Base-by-base conservation (phyloP, 2,113 vertebrate species). In the Cinclus mexicanus region DNA sequence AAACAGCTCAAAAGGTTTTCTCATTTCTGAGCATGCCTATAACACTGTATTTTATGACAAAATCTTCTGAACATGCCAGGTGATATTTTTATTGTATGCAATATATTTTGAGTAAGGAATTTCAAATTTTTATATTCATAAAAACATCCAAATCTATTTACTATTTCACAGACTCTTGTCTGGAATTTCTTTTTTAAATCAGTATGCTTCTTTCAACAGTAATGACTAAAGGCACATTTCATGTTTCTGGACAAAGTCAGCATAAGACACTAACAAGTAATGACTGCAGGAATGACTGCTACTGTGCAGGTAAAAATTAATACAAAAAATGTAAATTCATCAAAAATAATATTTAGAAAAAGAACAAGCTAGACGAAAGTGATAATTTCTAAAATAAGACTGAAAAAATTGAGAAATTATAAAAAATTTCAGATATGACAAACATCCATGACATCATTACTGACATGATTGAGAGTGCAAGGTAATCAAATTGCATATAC, bases 161-260 rank as follows among this genome's bases (percentile, higher is more conserved):
- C 8, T 44, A 29, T 61, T 72, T 65, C 50, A 72, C 7, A 80
- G 41, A 49, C 14, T 64, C 23, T 35, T 79, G 74, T 18, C 4
- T 83, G n/a, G 20, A 76, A 41, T 76, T 77, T 60, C 6, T 52
- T 39, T 60, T 89, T 89, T 83, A 90, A 81, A 84, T 52, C 26
- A 65, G 6, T 37, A 57, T n/a, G 20, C 14, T 72, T 86, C 61
- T 50, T 64, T 64, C 8, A 92, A 68, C 37, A 72, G 46, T 63
- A 80, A 65, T 39, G 63, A 61, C 41, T 80, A 39, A 25, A 76
- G 55, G 64, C 16, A 47, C 22, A 35, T 57, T 94, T 42, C 50
- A 70, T 39, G n/a, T 83, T 87, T 81, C 49, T 83, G 61, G 84
- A 96, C 52, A 81, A 86, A 96, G 72, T 64, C 71, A 94, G 55